A percentile compares a stretch with the other conserved stretches of the same genome.
Evolutionary conservation across 1,140 invertebrate species (phyloP).

Genomic region (Thrips palmi): DNA sequence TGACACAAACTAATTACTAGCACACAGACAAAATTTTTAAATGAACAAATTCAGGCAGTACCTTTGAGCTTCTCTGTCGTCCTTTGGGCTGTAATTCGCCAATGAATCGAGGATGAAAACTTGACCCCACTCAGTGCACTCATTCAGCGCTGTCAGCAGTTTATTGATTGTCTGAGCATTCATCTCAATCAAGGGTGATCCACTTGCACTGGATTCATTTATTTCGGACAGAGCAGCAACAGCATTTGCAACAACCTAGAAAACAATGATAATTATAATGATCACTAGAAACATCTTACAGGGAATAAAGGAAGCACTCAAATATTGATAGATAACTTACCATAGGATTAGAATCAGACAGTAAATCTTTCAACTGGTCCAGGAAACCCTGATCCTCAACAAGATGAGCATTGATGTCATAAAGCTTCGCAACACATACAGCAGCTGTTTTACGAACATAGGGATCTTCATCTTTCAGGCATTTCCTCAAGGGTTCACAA

Average conservation of each 20-base stretch:
- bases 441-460: conserved; percentile 99
- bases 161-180: conserved; percentile 98
- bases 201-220: conserved; percentile 87
- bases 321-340: conserved; percentile 27
- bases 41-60: conserved; percentile 16
- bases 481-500: conserved; percentile 95
- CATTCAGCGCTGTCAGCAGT: conserved; percentile 92
- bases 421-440: conserved; percentile 96
- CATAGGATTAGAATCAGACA: conserved; percentile 99
- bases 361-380: conserved; percentile 88
- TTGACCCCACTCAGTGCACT: conserved; percentile 99
- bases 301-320: not conserved
- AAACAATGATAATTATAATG: too few species aligned
- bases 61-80: conserved; percentile 96
- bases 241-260: conserved; percentile 89
- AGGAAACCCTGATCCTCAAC: conserved; percentile 98
- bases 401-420: conserved; percentile 94
- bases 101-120: conserved; percentile 97
- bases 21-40: not conserved
- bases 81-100: conserved; percentile 92
- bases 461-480: conserved; percentile 97
- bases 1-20: too few species aligned
- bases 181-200: conserved; percentile 87
- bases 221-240: conserved; percentile 98
- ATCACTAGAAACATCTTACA: conserved; percentile 1